A percentile compares a stretch with the other conserved stretches of the same genome.
phyloP scores from a whole-genome alignment of 2,888 invertebrate species.

The Drosophila diplacantha region DNA sequence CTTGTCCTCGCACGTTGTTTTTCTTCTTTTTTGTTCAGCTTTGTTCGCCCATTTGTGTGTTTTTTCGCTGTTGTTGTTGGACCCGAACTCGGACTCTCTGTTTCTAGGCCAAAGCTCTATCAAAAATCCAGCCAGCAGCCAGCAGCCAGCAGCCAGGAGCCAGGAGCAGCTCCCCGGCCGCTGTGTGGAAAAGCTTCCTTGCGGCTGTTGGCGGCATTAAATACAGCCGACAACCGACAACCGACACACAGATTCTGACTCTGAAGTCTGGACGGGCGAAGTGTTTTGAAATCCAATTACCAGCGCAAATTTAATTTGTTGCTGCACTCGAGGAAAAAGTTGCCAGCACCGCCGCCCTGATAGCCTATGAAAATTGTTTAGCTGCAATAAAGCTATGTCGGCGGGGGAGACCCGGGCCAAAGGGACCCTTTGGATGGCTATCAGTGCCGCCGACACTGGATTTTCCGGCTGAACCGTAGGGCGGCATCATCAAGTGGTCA shows the following conservation, averaged over 20 bases:
- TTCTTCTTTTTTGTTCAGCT: constrained; percentile 10
- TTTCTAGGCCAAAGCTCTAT: constrained; percentile 71
- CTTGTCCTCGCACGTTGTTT: constrained; percentile 7
- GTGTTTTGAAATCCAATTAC: constrained; percentile 72
- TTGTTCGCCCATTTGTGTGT: constrained; percentile 18
- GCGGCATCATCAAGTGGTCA: constrained; percentile 68
- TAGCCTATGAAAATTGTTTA: constrained; percentile 72
- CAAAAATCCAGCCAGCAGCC: constrained; percentile 27
- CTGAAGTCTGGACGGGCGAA: constrained; percentile 43
- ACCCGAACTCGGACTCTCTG: constrained; percentile 43
- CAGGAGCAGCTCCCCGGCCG: constrained; percentile 16
- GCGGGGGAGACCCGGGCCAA: constrained; percentile 9
- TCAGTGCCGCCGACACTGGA: constrained; percentile 36
- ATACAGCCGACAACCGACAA: constrained; percentile 53
- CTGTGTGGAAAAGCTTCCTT: constrained; percentile 51
- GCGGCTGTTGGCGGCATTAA: constrained; percentile 69
- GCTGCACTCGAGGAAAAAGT: constrained; percentile 71
- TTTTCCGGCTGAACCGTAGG: constrained; percentile 30
- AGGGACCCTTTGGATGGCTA: constrained; percentile 17
- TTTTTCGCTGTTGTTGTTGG: not conserved
- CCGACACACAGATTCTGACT: constrained; percentile 18
- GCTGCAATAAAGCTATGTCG: constrained; percentile 64
- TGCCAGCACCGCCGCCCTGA: constrained; percentile 60
- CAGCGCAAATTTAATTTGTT: constrained; percentile 72
- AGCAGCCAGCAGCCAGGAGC: constrained; percentile 1